Evolutionary conservation across 2,113 vertebrate species (phyloP), one percentile per base, ranked within the genome.

Genomic region (Tyto alba): DNA sequence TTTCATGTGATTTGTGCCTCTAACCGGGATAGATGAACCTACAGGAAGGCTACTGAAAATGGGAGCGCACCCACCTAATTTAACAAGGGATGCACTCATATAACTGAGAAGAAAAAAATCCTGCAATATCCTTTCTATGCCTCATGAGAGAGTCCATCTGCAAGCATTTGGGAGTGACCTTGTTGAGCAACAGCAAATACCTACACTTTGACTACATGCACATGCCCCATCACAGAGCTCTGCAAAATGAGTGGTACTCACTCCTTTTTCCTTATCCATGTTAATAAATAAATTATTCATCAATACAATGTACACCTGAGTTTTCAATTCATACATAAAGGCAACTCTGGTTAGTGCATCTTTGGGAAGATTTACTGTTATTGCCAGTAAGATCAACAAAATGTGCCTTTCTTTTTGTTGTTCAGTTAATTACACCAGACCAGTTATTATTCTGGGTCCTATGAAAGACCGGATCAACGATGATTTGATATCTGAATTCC

Each of bases 381-480:
- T 12, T 92, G 30, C 17, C 12, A 52, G 15, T 60, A 52, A 78
- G n/a, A 45, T 69, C 34, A 91, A 29, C 16, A 25, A 85, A 55
- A 48, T 87, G 16, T 91, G 55, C 77, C 52, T 93, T 91, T 95
- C 26, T 92, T 79, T 97, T 55, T 95, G 73, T 82, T 85, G 84
- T 84, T 57, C 97, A 99, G 99, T 99, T 96, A 98, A 97, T 98
- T 99, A 99, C 79, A 99, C 99, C 93, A 98, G 99, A 90, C 99
- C 99, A 0, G 98, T 99, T 93, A 99, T 99, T 92, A 99, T 99
- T 96, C 98, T 99, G 66, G 99, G 99, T 52, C 99, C 99, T 25
- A 99, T 99, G 99, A 99, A 99, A 98, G 99, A 99, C 97, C 98
- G 99, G 79, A 98, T 99, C 97, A 99, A 99, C 13, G 99, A 99